Evolutionary conservation across 2,797 vertebrate species (phyloP), one percentile per base, ranked within the genome.

Genomic region (Simalia tracyae): DNA sequence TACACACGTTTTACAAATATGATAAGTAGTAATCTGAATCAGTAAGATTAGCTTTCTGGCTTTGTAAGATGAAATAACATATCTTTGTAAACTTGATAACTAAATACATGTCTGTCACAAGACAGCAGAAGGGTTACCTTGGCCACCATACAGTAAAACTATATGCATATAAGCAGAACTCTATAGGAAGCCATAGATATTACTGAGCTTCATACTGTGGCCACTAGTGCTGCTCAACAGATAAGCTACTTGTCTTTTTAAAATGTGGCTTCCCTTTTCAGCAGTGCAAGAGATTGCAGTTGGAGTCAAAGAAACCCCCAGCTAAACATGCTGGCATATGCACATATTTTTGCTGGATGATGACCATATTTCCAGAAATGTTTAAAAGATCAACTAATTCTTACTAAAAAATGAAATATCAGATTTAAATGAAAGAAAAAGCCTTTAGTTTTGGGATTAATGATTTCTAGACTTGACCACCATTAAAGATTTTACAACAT

Each of bases 21-120:
- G 96, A 96, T 96, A 96, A 96, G 95, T 93, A 95, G 94, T 96
- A 95, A 95, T 96, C 96, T 96, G 96, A 96, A 95, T 97, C 42
- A 96, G 95, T 94, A 97, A 96, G 95, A 96, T 90, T 96, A 97
- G 11, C 31, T 84, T 87, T 46, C 84, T 90, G 94, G 92, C 94
- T 95, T 94, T 95, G 88, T 94, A 94, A 92, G 94, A 94, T 88
- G 93, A 96, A 95, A 95, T 96, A 96, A 95, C 94, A 95, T 94
- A 95, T 95, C 42, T 96, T 93, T 96, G 94, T 91, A 87, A 86
- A 96, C 91, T 68, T 95, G 94, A 90, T 96, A 96, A 94, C 91
- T 95, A 46, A 93, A 96, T 94, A 90, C 92, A 90, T 92, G 93
- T 93, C 93, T 95, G 95, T 92, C 81, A 95, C 95, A 95, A 95